phyloP scores from a whole-genome alignment of 2,797 vertebrate genomes.

The Scolopax rusticola region DNA sequence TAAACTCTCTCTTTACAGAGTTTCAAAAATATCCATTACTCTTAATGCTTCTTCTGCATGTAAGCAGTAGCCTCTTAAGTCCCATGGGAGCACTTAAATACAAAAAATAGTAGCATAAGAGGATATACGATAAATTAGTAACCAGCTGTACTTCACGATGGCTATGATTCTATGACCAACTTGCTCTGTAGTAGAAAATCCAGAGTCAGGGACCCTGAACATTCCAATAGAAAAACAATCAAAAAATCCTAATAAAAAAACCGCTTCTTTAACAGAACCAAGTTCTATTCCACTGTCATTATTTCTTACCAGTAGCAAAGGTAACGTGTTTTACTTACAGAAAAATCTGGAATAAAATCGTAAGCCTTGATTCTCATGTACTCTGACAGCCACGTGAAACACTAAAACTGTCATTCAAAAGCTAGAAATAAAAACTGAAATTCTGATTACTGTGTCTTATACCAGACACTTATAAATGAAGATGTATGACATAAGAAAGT shows the following conservation, averaged over 20 bases:
- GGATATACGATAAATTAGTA: not conserved
- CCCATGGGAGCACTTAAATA: not conserved
- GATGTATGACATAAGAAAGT: not conserved
- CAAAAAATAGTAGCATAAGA: not conserved
- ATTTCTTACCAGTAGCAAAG: not conserved
- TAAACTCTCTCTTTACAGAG: not conserved
- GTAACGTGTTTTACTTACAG: not conserved
- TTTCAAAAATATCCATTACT: not conserved
- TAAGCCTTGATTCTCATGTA: not conserved
- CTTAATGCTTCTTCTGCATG: not conserved
- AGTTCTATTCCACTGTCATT: not conserved
- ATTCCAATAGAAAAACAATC: not conserved
- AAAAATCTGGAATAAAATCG: not conserved
- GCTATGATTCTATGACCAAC: no score
- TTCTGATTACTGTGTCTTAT: not conserved
- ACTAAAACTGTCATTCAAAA: not conserved
- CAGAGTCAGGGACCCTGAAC: not conserved
- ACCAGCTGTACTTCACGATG: not conserved
- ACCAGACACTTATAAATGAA: not conserved
- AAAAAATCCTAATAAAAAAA: not conserved
- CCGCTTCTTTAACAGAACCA: not conserved
- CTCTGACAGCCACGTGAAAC: not conserved
- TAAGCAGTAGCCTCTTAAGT: not conserved
- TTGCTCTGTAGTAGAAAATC: not conserved
- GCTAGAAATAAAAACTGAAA: not conserved